A percentile compares a stretch with the other conserved stretches of the same genome.
Conservation (phyloP, 2,113 vertebrate genomes). For the Aptenodytes forsteri region DNA sequence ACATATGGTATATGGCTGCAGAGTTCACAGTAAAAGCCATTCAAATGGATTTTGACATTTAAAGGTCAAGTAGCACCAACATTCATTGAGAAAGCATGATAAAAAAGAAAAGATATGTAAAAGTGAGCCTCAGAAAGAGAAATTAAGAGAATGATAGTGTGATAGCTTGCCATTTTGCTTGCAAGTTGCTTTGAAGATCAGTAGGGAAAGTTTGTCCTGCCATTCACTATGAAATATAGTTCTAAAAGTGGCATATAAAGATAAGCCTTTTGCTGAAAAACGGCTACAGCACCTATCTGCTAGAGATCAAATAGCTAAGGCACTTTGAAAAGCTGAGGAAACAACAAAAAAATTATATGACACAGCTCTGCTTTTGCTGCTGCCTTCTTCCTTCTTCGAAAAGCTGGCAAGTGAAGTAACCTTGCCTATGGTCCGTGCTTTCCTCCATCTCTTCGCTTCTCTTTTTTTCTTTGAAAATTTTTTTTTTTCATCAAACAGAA, state of each 20-base stretch:
- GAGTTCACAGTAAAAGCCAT: neutral
- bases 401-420: neutral
- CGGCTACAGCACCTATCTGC: neutral
- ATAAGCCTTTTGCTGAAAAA: neutral
- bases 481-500: neutral
- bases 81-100: neutral
- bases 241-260: neutral
- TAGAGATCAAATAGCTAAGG: neutral
- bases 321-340: neutral
- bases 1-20: neutral
- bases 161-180: neutral
- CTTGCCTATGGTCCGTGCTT: neutral
- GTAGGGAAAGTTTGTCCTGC: neutral
- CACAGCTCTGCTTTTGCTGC: neutral
- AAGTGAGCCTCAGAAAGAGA: neutral
- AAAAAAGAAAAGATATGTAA: neutral
- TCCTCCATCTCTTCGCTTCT: neutral
- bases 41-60: conserved; percentile 43
- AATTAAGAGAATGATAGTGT: neutral
- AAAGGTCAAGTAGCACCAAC: conserved; percentile 6
- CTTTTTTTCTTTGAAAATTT: neutral
- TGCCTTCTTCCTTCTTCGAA: neutral
- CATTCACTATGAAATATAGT: neutral
- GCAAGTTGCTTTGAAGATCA: neutral
- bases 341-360: neutral